These are phyloP conservation scores for Macrosteles quadrilineatus DNA, from an alignment of 1,140 invertebrate species.

Conservation along the genomic window DNA sequence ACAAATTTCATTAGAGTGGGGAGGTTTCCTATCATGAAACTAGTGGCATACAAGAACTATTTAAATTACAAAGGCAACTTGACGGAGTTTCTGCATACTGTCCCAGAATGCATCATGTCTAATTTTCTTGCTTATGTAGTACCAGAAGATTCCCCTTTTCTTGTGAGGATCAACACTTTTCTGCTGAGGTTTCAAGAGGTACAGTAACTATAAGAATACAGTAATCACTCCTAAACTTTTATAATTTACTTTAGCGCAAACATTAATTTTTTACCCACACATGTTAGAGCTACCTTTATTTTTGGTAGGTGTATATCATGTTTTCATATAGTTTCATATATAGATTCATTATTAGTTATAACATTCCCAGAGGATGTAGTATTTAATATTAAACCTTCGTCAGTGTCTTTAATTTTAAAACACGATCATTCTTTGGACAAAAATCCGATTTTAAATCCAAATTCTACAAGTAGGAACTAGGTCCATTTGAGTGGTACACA, in stretches of 20 bases:
- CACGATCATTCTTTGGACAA: too few species aligned
- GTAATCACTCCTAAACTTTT: too few species aligned
- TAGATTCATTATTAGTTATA: too few species aligned
- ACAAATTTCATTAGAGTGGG: not conserved
- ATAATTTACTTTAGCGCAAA: too few species aligned
- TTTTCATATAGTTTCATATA: too few species aligned
- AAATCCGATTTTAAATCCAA: not conserved
- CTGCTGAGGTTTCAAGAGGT: not conserved
- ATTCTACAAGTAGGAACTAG: not conserved
- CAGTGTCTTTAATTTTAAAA: too few species aligned
- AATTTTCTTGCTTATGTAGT: not conserved
- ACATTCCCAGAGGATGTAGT: too few species aligned
- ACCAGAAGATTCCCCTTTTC: not conserved
- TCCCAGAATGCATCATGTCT: constrained; percentile 1
- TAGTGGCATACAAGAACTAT: not conserved
- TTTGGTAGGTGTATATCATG: too few species aligned
- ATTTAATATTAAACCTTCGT: too few species aligned
- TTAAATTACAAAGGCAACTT: not conserved
- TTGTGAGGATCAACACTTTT: not conserved
- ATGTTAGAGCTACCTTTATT: too few species aligned
- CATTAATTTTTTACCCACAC: too few species aligned
- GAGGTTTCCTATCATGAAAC: not conserved
- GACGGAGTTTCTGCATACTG: constrained; percentile 1
- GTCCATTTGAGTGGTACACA: not conserved
- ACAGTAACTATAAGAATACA: too few species aligned